phyloP scores from a whole-genome alignment of 2,797 vertebrate species.

The Simalia tracyae region DNA sequence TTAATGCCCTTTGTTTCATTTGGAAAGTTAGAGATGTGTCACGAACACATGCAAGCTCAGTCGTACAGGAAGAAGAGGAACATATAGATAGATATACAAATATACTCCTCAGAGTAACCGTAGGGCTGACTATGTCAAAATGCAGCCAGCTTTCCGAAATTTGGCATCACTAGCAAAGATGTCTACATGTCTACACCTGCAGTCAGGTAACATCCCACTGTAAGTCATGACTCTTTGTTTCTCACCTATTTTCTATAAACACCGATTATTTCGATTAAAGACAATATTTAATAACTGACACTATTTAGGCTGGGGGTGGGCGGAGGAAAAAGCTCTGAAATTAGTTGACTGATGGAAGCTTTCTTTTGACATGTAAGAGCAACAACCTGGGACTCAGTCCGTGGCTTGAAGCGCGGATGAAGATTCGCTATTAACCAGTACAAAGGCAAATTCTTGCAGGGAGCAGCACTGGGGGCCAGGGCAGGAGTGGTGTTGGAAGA shows the following conservation, averaged over 20 bases:
- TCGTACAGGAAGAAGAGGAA: background rate
- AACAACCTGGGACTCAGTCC: background rate
- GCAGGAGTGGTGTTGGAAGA: background rate
- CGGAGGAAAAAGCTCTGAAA: fast-evolving
- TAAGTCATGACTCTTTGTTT: background rate
- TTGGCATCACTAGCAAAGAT: background rate
- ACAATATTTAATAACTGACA: background rate
- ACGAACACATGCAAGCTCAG: background rate
- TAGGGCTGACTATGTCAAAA: background rate
- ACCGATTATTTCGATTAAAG: background rate
- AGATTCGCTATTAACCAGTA: background rate
- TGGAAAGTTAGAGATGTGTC: background rate
- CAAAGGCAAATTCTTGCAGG: background rate
- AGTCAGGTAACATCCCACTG: background rate
- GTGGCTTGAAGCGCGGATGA: background rate
- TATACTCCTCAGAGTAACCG: background rate
- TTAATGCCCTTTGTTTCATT: background rate
- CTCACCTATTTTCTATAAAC: background rate
- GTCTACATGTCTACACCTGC: background rate
- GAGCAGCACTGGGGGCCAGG: background rate
- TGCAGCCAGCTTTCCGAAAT: background rate
- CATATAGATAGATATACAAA: too few species aligned
- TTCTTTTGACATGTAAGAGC: background rate
- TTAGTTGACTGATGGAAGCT: background rate
- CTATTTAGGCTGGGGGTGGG: fast-evolving